Evolutionary conservation across 2,113 vertebrate genomes (phyloP), one percentile per base, ranked within the genome.

Genomic region (Nyctibius bracteatus): DNA sequence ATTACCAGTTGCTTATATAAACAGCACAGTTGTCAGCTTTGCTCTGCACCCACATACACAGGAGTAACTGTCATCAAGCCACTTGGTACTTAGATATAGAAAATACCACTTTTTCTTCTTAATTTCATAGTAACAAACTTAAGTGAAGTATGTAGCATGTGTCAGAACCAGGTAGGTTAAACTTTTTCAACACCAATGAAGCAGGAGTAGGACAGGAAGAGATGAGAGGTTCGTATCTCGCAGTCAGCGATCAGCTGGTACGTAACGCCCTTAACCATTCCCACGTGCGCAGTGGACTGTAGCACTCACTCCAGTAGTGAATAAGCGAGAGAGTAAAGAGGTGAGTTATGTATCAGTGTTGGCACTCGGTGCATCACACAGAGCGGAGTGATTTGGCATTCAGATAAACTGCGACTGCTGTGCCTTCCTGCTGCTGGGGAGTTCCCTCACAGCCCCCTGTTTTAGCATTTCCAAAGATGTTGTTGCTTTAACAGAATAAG

Each of bases 21-120:
- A 2, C 28, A 37, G 13, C 6, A 0, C 0, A 5, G 18, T 8
- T n/a, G 23, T 9, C 33, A 25, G 47, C 54, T 54, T 28, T 51
- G 31, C 9, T 30, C 9, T 20, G 6, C 12, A 13, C 5, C 21
- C 20, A 24, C 6, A 1, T 2, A 10, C 0, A 0, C 2, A 2
- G 27, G 13, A 68, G 10, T 14, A 14, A 5, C 0, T 30, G 25
- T 71, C 2, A 1, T 5, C 1, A 3, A 61, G 47, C 31, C 19
- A 6, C 19, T 51, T 35, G 7, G 23, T 59, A 24, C 20, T 59
- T 18, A 16, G 13, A 21, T 22, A 9, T 31, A 46, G 22, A 47
- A 73, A 66, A 59, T 28, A 41, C 0, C 7, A 46, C 13, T 37
- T 82, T 10, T 31, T 43, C 74, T 43, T 25, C n/a, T n/a, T n/a